These are phyloP conservation scores for Microhierax caerulescens DNA, from an alignment of 2,797 vertebrate species.

Conservation along the genomic window DNA sequence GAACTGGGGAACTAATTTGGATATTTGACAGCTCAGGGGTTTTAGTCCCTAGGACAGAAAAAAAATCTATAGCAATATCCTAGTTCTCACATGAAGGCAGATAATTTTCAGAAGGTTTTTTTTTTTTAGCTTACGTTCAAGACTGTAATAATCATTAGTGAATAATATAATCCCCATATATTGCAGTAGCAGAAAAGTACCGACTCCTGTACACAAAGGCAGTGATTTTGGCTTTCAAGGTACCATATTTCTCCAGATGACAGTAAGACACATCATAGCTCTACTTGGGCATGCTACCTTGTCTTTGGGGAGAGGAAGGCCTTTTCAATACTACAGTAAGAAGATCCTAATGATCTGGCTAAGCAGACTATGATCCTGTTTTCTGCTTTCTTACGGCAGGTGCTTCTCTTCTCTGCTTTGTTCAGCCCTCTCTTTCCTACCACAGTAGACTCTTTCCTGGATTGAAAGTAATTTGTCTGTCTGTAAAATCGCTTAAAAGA, in stretches of 20 bases:
- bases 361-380: not conserved
- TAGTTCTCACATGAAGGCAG: not conserved
- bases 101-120: not conserved
- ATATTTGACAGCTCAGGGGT: not conserved
- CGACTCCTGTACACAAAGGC: not conserved
- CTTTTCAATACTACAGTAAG: not conserved
- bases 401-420: not conserved
- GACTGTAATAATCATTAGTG: not conserved
- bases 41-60: not conserved
- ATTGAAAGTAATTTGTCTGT: not conserved
- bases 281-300: not conserved
- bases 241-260: not conserved
- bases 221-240: not conserved
- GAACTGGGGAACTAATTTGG: slow-evolving; percentile 5
- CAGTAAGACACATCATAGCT: not conserved
- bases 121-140: not conserved
- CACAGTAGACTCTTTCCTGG: not conserved
- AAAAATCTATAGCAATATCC: not conserved
- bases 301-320: not conserved
- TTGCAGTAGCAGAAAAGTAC: not conserved
- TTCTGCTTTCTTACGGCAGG: not conserved
- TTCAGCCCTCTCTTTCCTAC: not conserved
- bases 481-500: not conserved
- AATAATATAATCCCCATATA: not conserved
- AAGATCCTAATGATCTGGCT: not conserved